phyloP scores from a whole-genome alignment of 1,140 invertebrate species.

The Drosophila tani region DNA sequence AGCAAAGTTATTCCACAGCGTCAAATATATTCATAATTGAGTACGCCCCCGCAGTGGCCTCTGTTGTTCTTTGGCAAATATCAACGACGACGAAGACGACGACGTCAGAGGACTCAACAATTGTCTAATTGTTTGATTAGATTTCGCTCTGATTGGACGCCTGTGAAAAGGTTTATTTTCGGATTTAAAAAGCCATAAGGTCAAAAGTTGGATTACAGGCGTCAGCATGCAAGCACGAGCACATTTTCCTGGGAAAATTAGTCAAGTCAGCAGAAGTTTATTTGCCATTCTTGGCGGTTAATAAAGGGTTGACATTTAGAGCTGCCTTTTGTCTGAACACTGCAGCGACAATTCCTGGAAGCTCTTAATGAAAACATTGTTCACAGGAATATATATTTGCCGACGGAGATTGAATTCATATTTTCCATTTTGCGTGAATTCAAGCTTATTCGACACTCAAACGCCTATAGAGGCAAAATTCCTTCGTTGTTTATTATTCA shows the following conservation, averaged over 20 bases:
- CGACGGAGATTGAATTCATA: constrained; percentile 1
- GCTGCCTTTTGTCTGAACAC: too few relatives aligned
- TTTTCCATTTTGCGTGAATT: not conserved
- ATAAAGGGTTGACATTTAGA: not conserved
- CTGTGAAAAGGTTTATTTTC: constrained; percentile 1
- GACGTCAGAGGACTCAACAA: constrained; percentile 6
- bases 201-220: not conserved
- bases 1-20: constrained; percentile 21
- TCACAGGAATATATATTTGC: not conserved
- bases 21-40: constrained; percentile 33
- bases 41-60: not conserved
- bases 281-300: not conserved
- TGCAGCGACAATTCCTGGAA: not conserved
- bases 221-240: not conserved
- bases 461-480: not conserved
- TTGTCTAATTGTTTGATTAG: constrained; percentile 18
- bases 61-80: constrained; percentile 23
- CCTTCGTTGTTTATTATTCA: constrained; percentile 6
- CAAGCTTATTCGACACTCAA: not conserved
- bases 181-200: constrained; percentile 3
- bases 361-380: not conserved
- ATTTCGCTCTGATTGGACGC: constrained; percentile 11
- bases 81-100: not conserved
- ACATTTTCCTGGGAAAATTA: constrained; percentile 7
- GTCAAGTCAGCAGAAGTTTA: not conserved